Evolutionary conservation across 2,797 vertebrate genomes (phyloP).

Genomic region (Cebuella pygmaea): DNA sequence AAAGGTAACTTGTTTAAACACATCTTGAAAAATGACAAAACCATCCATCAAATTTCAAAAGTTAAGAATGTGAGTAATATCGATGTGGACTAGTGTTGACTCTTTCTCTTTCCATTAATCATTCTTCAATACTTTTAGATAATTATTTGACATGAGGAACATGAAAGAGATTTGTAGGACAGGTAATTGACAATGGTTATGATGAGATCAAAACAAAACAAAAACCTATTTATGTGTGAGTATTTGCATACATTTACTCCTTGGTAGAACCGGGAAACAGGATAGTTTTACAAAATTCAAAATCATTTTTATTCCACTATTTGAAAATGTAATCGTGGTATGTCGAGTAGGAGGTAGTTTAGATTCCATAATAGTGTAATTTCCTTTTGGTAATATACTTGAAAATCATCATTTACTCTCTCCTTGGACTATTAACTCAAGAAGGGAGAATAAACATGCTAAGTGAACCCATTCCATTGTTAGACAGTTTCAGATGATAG

Average conservation of each 20-base stretch:
- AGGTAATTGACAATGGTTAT: neutral
- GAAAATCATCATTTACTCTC: neutral
- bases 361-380: neutral
- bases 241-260: neutral
- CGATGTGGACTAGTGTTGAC: neutral
- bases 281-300: conserved; percentile 10
- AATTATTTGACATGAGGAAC: conserved; percentile 23
- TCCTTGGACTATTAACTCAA: neutral
- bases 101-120: conserved; percentile 17
- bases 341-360: neutral
- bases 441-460: neutral
- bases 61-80: conserved; percentile 46
- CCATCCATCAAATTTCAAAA: conserved; percentile 45
- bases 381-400: conserved; percentile 13
- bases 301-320: conserved; percentile 7
- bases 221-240: neutral
- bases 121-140: neutral
- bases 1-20: neutral
- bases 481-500: neutral
- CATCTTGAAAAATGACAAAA: conserved; percentile 55
- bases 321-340: conserved; percentile 28
- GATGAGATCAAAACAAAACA: neutral
- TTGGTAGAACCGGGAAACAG: neutral
- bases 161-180: neutral
- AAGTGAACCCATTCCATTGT: neutral